Base-by-base conservation (phyloP, 2,888 invertebrate species). In the Drosophila bunnanda region DNA sequence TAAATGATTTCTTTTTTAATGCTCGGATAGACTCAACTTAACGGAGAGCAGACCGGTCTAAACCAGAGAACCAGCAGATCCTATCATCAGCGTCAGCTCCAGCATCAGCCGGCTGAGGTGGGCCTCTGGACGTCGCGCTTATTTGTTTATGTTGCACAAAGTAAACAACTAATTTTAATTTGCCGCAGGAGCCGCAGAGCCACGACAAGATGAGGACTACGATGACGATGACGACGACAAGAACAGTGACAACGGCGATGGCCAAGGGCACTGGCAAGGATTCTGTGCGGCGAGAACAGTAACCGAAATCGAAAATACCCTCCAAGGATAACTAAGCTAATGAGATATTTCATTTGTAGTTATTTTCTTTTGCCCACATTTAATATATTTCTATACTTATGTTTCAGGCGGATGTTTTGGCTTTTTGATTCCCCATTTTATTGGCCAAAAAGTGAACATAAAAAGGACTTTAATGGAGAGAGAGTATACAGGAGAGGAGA, bases 121-220 rank as follows among this genome's bases (percentile, higher is more conserved):
- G 61, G 52, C 71, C 58, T 52, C 32, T 54, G 70, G 61, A 56
- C 62, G 76, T 73, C 75, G 77, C 80, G 80, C 83, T 82, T 83
- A 88, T 85, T 88, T 88, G 84, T 88, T 85, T 88, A 83, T 85
- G 87, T 86, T 88, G 81, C 78, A 81, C 86, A 85, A 86, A 85
- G 84, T 78, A 85, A 88, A 85, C 85, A 85, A 88, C 85, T 88
- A 86, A 85, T 88, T 88, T 85, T 88, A 88, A 85, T 88, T 85
- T 88, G 85, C 85, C 85, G 87, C 84, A 85, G 85, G 85, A 85
- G 79, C 75, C 82, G 84, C 88, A 83, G 79, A 83, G 22, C 65
- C 65, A 71, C 62, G 60, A 71, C 72, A 73, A 52, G 76, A 81
- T 53, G 69, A 74, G 50, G 67, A 68, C 53, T 38, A 61, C 30